These are phyloP conservation scores for Formica aserva DNA, from an alignment of 2,888 invertebrate genomes.

Conservation along the genomic window DNA sequence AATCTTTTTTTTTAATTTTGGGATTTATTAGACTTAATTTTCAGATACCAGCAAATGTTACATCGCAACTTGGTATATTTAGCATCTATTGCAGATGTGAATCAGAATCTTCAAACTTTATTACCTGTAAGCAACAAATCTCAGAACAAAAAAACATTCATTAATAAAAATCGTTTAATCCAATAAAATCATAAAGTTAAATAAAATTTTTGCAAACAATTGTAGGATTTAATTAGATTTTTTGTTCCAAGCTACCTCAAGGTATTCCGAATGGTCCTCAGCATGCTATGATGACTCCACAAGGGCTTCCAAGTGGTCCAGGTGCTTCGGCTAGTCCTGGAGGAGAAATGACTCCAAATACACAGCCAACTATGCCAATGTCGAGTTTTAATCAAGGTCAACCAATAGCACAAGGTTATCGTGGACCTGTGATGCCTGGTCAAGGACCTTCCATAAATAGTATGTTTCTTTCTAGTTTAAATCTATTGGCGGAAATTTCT, in stretches of 20 bases:
- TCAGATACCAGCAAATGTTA: slow-evolving; percentile 94
- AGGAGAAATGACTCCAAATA: slow-evolving; percentile 83
- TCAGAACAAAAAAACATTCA: not conserved
- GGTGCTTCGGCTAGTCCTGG: slow-evolving; percentile 83
- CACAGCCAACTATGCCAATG: slow-evolving; percentile 84
- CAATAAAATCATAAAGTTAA: not conserved
- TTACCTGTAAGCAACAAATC: slow-evolving; percentile 90
- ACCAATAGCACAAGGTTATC: slow-evolving; percentile 85
- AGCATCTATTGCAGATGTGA: slow-evolving; percentile 98
- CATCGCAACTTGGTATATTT: slow-evolving; percentile 98
- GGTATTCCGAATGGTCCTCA: slow-evolving; percentile 86
- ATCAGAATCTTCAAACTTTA: slow-evolving; percentile 95
- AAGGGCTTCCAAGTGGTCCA: slow-evolving; percentile 83
- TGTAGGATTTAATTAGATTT: slow-evolving; percentile 58
- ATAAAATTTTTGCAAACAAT: not conserved
- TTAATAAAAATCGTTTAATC: not conserved
- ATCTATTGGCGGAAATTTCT: not conserved
- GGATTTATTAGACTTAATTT: slow-evolving; percentile 30
- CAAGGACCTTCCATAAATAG: slow-evolving; percentile 86
- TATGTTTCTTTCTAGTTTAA: slow-evolving; percentile 65
- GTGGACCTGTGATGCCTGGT: slow-evolving; percentile 88
- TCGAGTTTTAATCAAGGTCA: slow-evolving; percentile 84
- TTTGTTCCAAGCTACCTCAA: slow-evolving; percentile 87
- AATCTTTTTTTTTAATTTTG: not conserved
- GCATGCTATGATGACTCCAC: slow-evolving; percentile 85